These are phyloP conservation scores for Bradypus variegatus DNA, from an alignment of 2,797 vertebrate genomes.

Conservation along the genomic window DNA sequence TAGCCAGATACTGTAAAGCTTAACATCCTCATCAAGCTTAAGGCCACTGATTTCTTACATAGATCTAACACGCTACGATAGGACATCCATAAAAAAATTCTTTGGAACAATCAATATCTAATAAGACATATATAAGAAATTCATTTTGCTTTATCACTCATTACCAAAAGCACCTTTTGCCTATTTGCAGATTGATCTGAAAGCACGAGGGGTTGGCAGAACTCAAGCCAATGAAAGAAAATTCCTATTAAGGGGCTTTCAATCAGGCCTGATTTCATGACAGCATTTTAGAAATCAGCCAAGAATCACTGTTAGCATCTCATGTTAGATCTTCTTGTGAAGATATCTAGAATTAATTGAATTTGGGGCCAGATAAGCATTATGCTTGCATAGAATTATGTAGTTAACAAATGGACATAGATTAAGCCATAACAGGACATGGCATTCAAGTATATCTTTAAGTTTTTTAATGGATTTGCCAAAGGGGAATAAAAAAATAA, in stretches of 20 bases:
- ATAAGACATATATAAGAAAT: not conserved
- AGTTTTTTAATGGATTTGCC: not conserved
- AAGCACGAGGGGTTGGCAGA: not conserved
- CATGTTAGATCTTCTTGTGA: not conserved
- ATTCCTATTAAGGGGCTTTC: too few species aligned
- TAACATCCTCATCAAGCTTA: not conserved
- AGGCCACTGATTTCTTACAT: not conserved
- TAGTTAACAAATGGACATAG: not conserved
- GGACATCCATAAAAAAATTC: not conserved
- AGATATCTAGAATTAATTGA: not conserved
- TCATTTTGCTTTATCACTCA: not conserved
- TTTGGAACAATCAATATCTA: not conserved
- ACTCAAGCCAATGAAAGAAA: not conserved
- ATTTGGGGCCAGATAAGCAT: not conserved
- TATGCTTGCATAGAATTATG: rapidly evolving
- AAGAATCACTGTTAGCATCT: not conserved
- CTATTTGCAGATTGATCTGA: not conserved
- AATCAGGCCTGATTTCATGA: not conserved
- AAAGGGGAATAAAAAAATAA: slow-evolving; percentile 15
- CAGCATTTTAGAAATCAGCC: not conserved
- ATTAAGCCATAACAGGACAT: rapidly evolving
- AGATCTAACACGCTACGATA: not conserved
- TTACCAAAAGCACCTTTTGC: not conserved
- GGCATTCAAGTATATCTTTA: not conserved
- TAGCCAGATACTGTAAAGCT: not conserved